Evolutionary conservation across 2,113 vertebrate genomes (phyloP).

Genomic region (Chascanopsetta lugubris): DNA sequence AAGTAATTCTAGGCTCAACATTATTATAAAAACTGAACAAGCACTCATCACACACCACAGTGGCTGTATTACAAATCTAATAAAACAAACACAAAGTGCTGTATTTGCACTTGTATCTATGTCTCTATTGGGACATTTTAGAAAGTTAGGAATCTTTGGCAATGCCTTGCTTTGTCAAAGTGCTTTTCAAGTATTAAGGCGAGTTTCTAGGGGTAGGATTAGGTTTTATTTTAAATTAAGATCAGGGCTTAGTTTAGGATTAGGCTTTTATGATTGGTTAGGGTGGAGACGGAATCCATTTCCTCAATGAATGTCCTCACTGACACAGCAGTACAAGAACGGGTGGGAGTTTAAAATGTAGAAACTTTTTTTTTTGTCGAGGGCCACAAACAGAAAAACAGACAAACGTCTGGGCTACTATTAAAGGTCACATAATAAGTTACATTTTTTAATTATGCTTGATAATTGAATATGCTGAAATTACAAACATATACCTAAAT

Average conservation of each 20-base stretch:
- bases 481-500: too few relatives aligned
- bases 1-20: too few relatives aligned
- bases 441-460: too few relatives aligned
- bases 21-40: too few relatives aligned
- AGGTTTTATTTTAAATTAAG: not conserved
- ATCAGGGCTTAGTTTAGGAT: not conserved
- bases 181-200: not conserved
- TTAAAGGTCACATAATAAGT: too few relatives aligned
- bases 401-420: too few relatives aligned
- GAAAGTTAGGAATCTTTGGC: too few relatives aligned
- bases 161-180: not conserved
- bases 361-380: too few relatives aligned
- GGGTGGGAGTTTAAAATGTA: not conserved
- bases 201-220: not conserved
- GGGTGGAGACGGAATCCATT: not conserved
- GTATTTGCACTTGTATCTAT: not conserved
- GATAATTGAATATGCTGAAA: too few relatives aligned
- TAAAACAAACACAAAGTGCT: not conserved
- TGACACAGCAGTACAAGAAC: not conserved
- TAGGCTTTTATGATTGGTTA: not conserved
- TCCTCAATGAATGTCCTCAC: not conserved
- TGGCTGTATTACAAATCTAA: conserved; percentile 5
- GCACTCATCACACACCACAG: conserved; percentile 24
- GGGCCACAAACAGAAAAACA: too few relatives aligned
- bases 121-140: not conserved